A percentile compares a stretch with the other conserved stretches of the same genome.
phyloP scores from a whole-genome alignment of 2,113 vertebrate species.

The Leptobrachium ailaonicum region DNA sequence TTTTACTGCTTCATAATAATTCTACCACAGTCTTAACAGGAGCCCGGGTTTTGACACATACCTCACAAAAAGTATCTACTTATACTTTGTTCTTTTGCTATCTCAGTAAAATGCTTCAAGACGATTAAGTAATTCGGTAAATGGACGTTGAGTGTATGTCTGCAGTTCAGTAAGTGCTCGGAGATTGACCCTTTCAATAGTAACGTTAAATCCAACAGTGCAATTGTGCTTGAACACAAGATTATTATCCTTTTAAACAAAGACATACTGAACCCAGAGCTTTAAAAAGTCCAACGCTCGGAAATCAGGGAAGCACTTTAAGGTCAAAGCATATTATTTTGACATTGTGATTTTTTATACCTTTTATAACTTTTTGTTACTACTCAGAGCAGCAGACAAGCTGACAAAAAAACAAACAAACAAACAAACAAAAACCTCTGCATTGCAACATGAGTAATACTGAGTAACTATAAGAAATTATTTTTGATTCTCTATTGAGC shows the following conservation, averaged over 20 bases:
- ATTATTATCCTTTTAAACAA: not conserved
- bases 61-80: no score
- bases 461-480: no score
- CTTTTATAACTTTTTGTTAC: no score
- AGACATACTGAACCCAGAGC: not conserved
- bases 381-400: no score
- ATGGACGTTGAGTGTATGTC: not conserved
- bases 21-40: not conserved
- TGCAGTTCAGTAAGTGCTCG: not conserved
- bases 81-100: not conserved
- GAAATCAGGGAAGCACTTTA: no score
- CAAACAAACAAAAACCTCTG: no score
- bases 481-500: no score
- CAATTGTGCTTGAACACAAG: not conserved
- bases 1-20: not conserved
- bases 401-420: no score
- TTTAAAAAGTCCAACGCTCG: not conserved
- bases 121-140: not conserved
- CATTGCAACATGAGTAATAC: no score
- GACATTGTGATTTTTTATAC: no score
- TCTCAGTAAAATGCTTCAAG: not conserved
- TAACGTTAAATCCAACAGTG: not conserved
- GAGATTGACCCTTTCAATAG: not conserved
- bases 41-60: no score
- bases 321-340: no score